Conservation (phyloP, 2,797 vertebrate genomes). For the Brachymystax lenok region DNA sequence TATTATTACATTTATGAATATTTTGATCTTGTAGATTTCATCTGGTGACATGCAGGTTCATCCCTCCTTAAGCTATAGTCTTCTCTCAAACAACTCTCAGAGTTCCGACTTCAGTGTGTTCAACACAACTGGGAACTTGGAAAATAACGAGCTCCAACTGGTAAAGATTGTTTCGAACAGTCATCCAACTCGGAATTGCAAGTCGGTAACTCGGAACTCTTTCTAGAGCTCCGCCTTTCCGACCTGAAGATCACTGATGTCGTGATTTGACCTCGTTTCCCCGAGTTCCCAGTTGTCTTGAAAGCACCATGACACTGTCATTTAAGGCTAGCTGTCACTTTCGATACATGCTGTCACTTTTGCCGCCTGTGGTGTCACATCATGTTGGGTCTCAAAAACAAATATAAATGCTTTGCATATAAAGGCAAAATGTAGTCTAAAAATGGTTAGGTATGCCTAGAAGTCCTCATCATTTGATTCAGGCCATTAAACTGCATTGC, state of each 20-base stretch:
- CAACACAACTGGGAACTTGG: too few relatives aligned
- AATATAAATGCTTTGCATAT: not conserved
- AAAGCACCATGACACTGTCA: not conserved
- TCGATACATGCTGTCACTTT: not conserved
- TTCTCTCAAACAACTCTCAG: not conserved
- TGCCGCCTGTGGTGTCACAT: not conserved
- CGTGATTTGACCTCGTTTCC: too few relatives aligned
- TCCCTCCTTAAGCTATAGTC: not conserved
- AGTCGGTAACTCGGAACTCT: too few relatives aligned
- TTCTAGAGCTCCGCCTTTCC: too few relatives aligned
- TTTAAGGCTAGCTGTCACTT: not conserved
- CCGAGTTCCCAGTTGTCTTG: too few relatives aligned
- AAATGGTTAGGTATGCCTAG: not conserved
- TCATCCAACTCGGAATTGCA: too few relatives aligned
- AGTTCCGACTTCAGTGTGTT: too few relatives aligned
- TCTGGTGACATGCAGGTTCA: not conserved
- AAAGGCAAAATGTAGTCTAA: not conserved
- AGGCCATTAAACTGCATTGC: not conserved
- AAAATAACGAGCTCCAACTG: too few relatives aligned
- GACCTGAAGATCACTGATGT: too few relatives aligned
- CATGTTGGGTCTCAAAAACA: not conserved
- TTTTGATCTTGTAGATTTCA: not conserved
- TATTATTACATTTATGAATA: not conserved
- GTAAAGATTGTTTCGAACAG: too few relatives aligned
- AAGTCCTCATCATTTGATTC: not conserved